A percentile compares a stretch with the other conserved stretches of the same genome.
phyloP scores from a whole-genome alignment of 2,113 vertebrate species.

The Indicator indicator region DNA sequence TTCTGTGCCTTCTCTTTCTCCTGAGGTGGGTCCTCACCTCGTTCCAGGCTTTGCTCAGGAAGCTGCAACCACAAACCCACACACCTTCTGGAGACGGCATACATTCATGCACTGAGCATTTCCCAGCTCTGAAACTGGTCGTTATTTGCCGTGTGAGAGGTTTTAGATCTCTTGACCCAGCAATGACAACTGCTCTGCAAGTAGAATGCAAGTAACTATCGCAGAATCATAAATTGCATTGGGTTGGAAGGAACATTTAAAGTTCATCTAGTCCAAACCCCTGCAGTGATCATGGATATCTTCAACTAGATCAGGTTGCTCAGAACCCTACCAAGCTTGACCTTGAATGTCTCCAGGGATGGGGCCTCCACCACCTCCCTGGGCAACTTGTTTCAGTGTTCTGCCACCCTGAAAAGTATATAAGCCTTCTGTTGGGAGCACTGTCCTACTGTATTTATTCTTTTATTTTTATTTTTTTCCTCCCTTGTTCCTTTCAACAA shows the following conservation, averaged over 20 bases:
- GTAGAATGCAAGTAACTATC: neutral
- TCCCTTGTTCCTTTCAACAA: neutral
- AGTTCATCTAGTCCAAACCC: too few species aligned
- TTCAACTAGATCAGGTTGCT: too few species aligned
- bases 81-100: neutral
- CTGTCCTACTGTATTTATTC: neutral
- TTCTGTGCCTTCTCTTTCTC: neutral
- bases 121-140: neutral
- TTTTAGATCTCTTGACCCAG: neutral
- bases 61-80: neutral
- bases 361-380: too few species aligned
- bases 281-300: too few species aligned
- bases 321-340: too few species aligned
- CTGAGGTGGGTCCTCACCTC: neutral
- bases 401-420: too few species aligned
- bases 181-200: neutral
- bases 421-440: neutral
- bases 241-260: too few species aligned
- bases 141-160: neutral
- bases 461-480: neutral
- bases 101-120: rapidly evolving
- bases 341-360: too few species aligned
- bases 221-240: too few species aligned
- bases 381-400: too few species aligned
- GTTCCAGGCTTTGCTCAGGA: neutral